These are phyloP conservation scores for Bagarius yarrelli DNA, from an alignment of 2,113 vertebrate genomes.

Conservation along the genomic window DNA sequence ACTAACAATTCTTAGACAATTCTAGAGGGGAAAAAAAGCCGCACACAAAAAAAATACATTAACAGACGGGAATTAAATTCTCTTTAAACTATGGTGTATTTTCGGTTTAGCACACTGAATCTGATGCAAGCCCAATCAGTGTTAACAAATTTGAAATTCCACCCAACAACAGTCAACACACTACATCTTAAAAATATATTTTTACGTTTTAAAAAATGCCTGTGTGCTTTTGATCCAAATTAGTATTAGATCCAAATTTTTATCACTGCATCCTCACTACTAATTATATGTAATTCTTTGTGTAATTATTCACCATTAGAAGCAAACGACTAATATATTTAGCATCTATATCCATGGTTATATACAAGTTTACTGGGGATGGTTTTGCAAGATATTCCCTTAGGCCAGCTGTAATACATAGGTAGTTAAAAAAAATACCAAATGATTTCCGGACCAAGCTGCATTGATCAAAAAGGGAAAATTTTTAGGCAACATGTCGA, in stretches of 20 bases:
- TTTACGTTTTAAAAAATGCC: too few relatives aligned
- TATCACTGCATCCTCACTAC: neutral
- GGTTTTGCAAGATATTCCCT: neutral
- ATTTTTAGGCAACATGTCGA: neutral
- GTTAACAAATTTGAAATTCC: neutral
- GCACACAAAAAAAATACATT: neutral
- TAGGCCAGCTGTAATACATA: neutral
- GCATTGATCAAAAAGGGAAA: neutral
- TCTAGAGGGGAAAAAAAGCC: neutral
- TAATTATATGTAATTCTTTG: neutral
- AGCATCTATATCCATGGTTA: neutral
- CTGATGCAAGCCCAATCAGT: neutral
- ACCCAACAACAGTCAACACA: neutral
- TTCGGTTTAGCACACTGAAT: neutral
- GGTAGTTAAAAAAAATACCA: neutral
- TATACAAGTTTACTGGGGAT: neutral
- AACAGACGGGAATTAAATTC: too few relatives aligned
- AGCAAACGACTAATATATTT: neutral
- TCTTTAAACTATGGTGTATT: neutral
- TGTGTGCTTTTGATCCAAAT: neutral
- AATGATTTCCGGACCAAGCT: neutral
- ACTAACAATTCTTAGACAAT: neutral
- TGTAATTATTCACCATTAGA: conserved; percentile 4
- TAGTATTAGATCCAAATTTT: neutral
- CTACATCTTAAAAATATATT: neutral